A percentile compares a stretch with the other conserved stretches of the same genome.
These are phyloP conservation scores for Phallusia fumigata DNA, from an alignment of 23 tunicate genomes.

Conservation along the genomic window DNA sequence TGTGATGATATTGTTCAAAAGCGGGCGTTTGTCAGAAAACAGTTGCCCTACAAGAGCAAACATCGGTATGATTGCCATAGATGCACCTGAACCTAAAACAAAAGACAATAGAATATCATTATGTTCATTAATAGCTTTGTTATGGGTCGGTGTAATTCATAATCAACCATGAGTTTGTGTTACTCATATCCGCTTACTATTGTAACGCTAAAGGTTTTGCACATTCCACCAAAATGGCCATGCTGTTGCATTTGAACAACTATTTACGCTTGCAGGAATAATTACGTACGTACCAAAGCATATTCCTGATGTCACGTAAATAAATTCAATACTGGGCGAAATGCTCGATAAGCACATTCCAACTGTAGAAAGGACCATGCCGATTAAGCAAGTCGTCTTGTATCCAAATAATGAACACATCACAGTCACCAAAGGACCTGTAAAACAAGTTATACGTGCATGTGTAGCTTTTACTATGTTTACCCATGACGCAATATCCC, in stretches of 20 bases:
- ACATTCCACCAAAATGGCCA: no score
- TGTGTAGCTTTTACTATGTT: no score
- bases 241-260: no score
- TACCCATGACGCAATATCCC: no score
- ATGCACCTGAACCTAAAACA: slow-evolving; percentile 39
- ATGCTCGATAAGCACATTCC: slow-evolving; percentile 21
- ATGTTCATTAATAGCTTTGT: no score
- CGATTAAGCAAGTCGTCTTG: slow-evolving; percentile 29
- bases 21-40: slow-evolving; percentile 37
- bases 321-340: neutral
- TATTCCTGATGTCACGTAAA: slow-evolving; percentile 24
- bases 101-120: no score
- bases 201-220: no score
- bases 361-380: slow-evolving; percentile 15
- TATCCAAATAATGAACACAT: slow-evolving; percentile 42
- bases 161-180: no score
- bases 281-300: slow-evolving; percentile 21
- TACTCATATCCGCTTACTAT: no score
- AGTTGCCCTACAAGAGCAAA: slow-evolving; percentile 38
- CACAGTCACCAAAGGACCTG: slow-evolving; percentile 45
- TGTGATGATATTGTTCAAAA: slow-evolving; percentile 45
- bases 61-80: slow-evolving; percentile 21
- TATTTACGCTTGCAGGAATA: no score
- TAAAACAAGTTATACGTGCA: no score
- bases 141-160: no score